Evolutionary conservation across 2,797 vertebrate genomes (phyloP).

Genomic region (Alfaro cultratus): DNA sequence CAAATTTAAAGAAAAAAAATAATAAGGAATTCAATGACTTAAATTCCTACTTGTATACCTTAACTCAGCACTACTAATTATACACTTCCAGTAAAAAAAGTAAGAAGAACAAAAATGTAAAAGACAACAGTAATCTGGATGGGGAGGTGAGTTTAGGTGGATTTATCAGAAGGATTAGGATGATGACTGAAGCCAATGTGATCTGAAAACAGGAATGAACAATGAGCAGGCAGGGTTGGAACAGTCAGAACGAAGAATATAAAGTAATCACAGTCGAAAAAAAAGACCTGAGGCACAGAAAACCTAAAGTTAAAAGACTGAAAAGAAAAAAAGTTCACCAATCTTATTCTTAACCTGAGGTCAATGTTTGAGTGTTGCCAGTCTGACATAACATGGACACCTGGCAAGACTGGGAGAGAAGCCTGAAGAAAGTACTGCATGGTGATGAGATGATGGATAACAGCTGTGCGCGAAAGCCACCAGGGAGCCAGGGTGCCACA

Average conservation of each 20-base stretch:
- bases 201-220: background rate
- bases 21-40: no score
- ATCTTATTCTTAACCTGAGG: background rate
- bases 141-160: background rate
- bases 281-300: background rate
- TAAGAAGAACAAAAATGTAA: background rate
- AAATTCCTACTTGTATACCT: no score
- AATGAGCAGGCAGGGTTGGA: background rate
- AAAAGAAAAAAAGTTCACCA: background rate
- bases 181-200: background rate
- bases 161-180: background rate
- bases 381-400: background rate
- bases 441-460: slow-evolving; percentile 3
- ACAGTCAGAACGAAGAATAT: background rate
- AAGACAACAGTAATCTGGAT: background rate
- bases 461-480: background rate
- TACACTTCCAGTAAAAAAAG: background rate
- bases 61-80: no score
- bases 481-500: background rate
- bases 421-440: background rate
- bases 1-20: no score
- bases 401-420: background rate
- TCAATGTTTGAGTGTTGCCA: background rate
- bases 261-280: background rate
- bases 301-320: background rate